A percentile compares a stretch with the other conserved stretches of the same genome.
Conservation (phyloP, 2,888 invertebrate genomes). For the Platerodrilus igneus region DNA sequence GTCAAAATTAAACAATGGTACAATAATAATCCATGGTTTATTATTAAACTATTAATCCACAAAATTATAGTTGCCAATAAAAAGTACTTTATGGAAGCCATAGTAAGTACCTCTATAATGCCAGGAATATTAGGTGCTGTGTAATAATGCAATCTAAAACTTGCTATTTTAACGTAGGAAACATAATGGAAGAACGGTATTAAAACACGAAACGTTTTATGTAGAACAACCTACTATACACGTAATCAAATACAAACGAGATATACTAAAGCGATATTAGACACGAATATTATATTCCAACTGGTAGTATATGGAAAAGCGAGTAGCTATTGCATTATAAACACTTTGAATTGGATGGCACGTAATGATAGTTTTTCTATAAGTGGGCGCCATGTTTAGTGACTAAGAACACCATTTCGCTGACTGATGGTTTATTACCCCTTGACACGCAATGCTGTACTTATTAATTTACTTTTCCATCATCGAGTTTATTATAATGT, state of each 20-base stretch:
- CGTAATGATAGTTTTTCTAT: slow-evolving; percentile 26
- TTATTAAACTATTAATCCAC: too few relatives aligned
- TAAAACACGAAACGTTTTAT: slow-evolving; percentile 21
- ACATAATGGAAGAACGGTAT: slow-evolving; percentile 22
- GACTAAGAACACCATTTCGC: slow-evolving; percentile 28
- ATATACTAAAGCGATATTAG: slow-evolving; percentile 18
- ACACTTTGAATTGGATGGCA: slow-evolving; percentile 25
- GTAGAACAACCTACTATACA: slow-evolving; percentile 23
- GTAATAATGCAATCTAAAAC: too few relatives aligned
- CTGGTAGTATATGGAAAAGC: slow-evolving; percentile 21
- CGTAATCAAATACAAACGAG: slow-evolving; percentile 23
- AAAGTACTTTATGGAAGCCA: too few relatives aligned
- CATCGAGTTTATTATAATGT: slow-evolving; percentile 14
- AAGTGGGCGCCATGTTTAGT: slow-evolving; percentile 30
- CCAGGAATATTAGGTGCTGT: too few relatives aligned
- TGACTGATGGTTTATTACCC: slow-evolving; percentile 26
- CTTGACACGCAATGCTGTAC: slow-evolving; percentile 28
- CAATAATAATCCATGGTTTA: too few relatives aligned
- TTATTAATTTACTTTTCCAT: slow-evolving; percentile 24
- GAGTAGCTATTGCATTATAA: slow-evolving; percentile 23
- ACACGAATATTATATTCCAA: slow-evolving; percentile 23
- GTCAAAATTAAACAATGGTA: too few relatives aligned
- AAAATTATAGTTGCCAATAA: too few relatives aligned
- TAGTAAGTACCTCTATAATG: too few relatives aligned
- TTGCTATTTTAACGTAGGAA: slow-evolving; percentile 11